Conservation (phyloP, 2,113 vertebrate genomes). For the Petrocephalus zakoni region DNA sequence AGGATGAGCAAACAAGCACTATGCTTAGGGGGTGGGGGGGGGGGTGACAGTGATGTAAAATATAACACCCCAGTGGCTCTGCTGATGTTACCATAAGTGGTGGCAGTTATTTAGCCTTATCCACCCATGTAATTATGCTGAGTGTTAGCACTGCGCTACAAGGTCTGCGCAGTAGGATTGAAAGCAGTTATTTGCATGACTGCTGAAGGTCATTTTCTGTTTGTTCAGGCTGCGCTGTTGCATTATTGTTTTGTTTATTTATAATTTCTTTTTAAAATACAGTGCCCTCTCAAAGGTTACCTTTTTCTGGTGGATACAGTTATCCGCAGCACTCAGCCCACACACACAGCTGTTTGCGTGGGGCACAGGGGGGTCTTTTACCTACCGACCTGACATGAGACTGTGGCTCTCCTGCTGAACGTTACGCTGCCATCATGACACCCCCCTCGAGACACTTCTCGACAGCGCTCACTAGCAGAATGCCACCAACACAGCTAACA, state of each 20-base stretch:
- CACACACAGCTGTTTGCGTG: background rate
- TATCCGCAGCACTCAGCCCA: background rate
- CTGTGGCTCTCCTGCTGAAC: background rate
- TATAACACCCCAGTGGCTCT: background rate
- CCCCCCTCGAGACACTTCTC: conserved; percentile 30
- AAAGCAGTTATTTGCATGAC: background rate
- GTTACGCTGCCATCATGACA: background rate
- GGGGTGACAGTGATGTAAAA: background rate
- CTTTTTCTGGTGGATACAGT: background rate
- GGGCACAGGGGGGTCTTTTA: background rate
- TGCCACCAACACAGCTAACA: conserved; percentile 43
- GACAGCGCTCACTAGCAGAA: conserved; percentile 35
- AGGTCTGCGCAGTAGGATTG: background rate
- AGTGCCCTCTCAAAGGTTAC: background rate
- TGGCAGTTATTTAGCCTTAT: background rate
- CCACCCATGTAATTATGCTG: background rate
- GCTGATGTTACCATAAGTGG: background rate
- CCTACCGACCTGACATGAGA: background rate
- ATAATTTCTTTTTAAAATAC: background rate
- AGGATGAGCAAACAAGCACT: background rate
- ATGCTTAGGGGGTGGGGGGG: background rate
- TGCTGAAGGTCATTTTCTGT: background rate
- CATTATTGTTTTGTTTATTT: background rate
- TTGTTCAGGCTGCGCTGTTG: background rate
- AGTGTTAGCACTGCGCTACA: background rate